Conservation (phyloP, 2,888 invertebrate species). For the Fragum sueziense region DNA sequence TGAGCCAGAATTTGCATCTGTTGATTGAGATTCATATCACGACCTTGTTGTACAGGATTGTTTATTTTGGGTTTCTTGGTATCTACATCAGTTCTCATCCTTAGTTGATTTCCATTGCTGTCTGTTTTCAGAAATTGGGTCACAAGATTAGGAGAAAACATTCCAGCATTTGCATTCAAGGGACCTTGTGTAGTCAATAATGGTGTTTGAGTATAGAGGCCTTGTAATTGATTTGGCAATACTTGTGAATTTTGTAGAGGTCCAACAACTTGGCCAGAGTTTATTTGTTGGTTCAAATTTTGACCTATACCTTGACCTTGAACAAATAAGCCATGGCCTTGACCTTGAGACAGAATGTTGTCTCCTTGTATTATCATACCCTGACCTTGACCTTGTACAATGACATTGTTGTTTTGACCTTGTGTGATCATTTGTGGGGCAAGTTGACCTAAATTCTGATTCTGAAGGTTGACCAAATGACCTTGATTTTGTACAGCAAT, state of each 20-base stretch:
- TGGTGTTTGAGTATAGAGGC: constrained; percentile 43
- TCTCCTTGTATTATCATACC: constrained; percentile 57
- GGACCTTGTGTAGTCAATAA: constrained; percentile 43
- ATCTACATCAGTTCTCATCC: constrained; percentile 11
- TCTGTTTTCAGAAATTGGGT: constrained; percentile 44
- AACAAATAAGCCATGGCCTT: constrained; percentile 46
- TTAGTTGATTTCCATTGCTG: constrained; percentile 31
- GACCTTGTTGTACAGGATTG: background rate
- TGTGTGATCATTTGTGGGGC: constrained; percentile 41
- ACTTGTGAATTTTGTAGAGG: constrained; percentile 28
- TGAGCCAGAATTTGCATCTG: constrained; percentile 59
- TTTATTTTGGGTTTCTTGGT: constrained; percentile 17
- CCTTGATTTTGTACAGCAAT: constrained; percentile 45
- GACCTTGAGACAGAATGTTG: constrained; percentile 41
- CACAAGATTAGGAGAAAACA: constrained; percentile 26
- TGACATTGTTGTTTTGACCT: constrained; percentile 51
- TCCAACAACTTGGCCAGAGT: constrained; percentile 37
- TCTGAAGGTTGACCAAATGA: constrained; percentile 51
- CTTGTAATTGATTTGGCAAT: constrained; percentile 45
- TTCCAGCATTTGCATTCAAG: constrained; percentile 31
- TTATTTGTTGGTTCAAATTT: constrained; percentile 52
- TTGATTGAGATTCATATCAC: constrained; percentile 40
- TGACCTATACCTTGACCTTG: constrained; percentile 51
- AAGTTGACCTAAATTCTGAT: constrained; percentile 48
- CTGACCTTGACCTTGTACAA: constrained; percentile 52